Evolutionary conservation across 2,113 vertebrate species (phyloP), one percentile per base, ranked within the genome.

Genomic region (Willisornis vidua): DNA sequence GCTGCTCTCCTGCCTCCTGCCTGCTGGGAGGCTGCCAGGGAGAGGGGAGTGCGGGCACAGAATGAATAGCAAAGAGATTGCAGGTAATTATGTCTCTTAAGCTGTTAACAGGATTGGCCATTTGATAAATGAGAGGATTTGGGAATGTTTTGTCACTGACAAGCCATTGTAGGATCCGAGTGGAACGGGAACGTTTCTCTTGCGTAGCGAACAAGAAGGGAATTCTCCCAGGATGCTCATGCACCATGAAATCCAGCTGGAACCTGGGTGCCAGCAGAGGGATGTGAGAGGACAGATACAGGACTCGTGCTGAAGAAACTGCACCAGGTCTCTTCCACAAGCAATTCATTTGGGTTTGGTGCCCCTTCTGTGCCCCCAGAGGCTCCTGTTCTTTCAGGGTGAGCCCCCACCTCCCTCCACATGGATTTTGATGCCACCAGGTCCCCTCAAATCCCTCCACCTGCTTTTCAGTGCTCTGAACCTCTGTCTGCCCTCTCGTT

Each of bases 61-160:
- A 98, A 97, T 96, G 97, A 98, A 97, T 96, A 97, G 96, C 97
- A 98, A 96, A 98, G 97, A 97, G 97, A 98, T 97, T 97, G 94
- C 97, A 98, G 98, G 98, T 98, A 98, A 98, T 98, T 98, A 98
- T 97, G 96, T 97, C 97, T 97, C 97, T 98, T 98, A 98, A 98
- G 97, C 97, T 97, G 97, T 98, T 98, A 98, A 98, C 98, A 98
- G 98, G 97, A 98, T 98, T 98, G 98, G 97, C 97, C 96, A 83
- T 97, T 98, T 98, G 98, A 98, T 98, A 98, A 98, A 98, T 98
- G 97, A 98, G 97, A 96, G 97, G 97, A 98, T 98, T 98, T 98
- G 97, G 97, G 94, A 97, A 97, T 98, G 97, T 98, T 98, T 98
- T 98, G 97, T 98, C 97, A 97, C 96, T 98, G 98, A 98, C 97